A percentile compares a stretch with the other conserved stretches of the same genome.
phyloP scores from a whole-genome alignment of 1,140 invertebrate genomes.

The Liolophura sinensis region DNA sequence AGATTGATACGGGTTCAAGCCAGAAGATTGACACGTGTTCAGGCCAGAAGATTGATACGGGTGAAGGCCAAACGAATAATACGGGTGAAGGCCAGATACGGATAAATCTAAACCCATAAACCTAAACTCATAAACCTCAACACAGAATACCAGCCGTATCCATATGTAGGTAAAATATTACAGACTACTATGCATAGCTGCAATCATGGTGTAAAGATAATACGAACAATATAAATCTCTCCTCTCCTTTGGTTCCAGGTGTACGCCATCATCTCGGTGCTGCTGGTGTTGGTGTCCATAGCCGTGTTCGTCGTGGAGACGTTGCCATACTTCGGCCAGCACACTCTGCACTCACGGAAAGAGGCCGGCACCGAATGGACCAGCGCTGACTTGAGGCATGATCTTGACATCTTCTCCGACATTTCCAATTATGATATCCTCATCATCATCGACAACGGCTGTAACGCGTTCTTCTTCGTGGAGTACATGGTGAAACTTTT shows the following conservation, averaged over 20 bases:
- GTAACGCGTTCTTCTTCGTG: conserved; percentile 26
- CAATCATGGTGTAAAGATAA: too few species aligned
- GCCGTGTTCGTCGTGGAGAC: conserved; percentile 31
- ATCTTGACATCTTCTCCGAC: conserved; percentile 22
- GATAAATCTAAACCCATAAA: too few species aligned
- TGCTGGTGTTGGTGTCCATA: conserved; percentile 26
- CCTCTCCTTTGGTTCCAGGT: conserved; percentile 29
- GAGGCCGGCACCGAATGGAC: conserved; percentile 6
- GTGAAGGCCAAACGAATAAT: too few species aligned
- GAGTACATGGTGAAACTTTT: conserved; percentile 44
- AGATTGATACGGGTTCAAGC: too few species aligned
- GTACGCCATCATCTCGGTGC: conserved; percentile 23
- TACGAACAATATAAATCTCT: too few species aligned
- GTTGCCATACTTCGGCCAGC: conserved; percentile 17
- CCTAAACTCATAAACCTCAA: too few species aligned
- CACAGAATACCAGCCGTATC: too few species aligned
- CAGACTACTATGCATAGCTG: too few species aligned
- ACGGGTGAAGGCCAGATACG: too few species aligned
- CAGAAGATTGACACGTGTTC: too few species aligned
- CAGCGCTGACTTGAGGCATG: conserved; percentile 15
- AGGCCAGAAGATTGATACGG: too few species aligned
- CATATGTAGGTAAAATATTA: too few species aligned
- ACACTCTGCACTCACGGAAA: conserved; percentile 12
- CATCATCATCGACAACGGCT: conserved; percentile 24
- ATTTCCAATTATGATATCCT: conserved; percentile 15